These are phyloP conservation scores for Thamnaconus septentrionalis DNA, from an alignment of 2,113 vertebrate species.

Conservation along the genomic window DNA sequence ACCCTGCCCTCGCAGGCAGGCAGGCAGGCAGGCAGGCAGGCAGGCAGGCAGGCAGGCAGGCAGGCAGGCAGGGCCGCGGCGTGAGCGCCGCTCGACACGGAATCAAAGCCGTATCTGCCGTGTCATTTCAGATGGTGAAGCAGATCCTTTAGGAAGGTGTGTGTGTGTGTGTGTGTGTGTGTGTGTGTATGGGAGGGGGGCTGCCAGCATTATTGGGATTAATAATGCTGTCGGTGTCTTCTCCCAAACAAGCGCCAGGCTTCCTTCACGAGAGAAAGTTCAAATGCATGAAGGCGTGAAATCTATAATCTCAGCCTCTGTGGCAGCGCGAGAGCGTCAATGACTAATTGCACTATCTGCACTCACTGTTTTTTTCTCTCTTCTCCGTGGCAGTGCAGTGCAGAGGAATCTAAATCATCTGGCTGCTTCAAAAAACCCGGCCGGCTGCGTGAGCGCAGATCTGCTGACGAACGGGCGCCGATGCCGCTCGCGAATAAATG, in stretches of 20 bases:
- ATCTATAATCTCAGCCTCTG: slow-evolving; percentile 13
- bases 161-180: no score
- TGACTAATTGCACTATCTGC: slow-evolving; percentile 10
- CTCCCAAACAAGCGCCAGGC: slow-evolving; percentile 24
- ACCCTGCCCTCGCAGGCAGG: no score
- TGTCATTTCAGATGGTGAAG: slow-evolving; percentile 16
- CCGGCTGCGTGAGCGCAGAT: slow-evolving; percentile 35
- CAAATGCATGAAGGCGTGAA: slow-evolving; percentile 14
- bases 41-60: no score
- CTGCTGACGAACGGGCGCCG: slow-evolving; percentile 46
- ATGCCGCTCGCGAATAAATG: slow-evolving; percentile 66
- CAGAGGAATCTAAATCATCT: slow-evolving; percentile 40
- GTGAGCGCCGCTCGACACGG: slow-evolving; percentile 19
- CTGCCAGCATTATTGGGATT: slow-evolving; percentile 34
- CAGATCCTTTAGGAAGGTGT: slow-evolving; percentile 20
- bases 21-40: no score
- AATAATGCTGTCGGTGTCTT: slow-evolving; percentile 36
- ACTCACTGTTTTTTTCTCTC: no score
- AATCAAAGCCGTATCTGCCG: slow-evolving; percentile 14
- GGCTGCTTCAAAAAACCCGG: slow-evolving; percentile 41
- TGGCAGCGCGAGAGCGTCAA: slow-evolving; percentile 17
- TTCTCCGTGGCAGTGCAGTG: slow-evolving; percentile 4
- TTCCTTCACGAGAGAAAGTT: slow-evolving; percentile 21
- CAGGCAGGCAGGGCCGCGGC: slow-evolving; percentile 9
- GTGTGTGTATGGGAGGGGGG: no score